Percentiles rank a stretch among this genome's conserved stretches.
Conservation (phyloP, 2,797 vertebrate genomes). For the Semotilus atromaculatus region DNA sequence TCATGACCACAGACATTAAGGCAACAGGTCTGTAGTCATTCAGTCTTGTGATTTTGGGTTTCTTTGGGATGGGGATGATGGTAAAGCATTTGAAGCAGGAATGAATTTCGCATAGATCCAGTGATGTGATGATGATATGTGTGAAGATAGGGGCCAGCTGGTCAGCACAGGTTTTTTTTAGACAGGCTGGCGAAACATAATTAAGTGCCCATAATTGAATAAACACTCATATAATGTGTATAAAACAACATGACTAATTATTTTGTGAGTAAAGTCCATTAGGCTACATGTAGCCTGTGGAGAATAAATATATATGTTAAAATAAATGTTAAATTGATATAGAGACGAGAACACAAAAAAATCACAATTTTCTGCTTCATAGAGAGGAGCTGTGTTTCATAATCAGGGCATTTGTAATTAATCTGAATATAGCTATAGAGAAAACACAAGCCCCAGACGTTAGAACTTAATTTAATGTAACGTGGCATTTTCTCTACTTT, state of each 20-base stretch:
- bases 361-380: conserved; percentile 3
- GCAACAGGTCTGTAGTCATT: background rate
- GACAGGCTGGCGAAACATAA: background rate
- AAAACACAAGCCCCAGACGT: background rate
- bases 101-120: background rate
- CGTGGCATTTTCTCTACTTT: background rate
- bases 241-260: conserved; percentile 43
- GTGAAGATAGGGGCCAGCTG: no score
- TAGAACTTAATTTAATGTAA: background rate
- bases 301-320: conserved; percentile 13
- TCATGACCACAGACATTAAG: background rate
- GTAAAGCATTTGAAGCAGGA: background rate
- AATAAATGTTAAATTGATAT: conserved; percentile 25
- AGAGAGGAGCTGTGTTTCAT: conserved; percentile 8
- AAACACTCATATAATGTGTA: background rate
- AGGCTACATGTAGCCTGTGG: conserved; percentile 13
- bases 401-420: background rate
- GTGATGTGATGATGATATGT: no score
- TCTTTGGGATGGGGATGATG: background rate
- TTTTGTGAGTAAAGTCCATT: conserved; percentile 28
- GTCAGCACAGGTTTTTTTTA: background rate
- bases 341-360: conserved; percentile 8
- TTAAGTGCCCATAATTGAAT: background rate
- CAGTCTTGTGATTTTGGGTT: background rate
- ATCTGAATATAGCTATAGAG: conserved; percentile 1